phyloP scores from a whole-genome alignment of 2,113 vertebrate genomes.

The Potamarius usumacintae region DNA sequence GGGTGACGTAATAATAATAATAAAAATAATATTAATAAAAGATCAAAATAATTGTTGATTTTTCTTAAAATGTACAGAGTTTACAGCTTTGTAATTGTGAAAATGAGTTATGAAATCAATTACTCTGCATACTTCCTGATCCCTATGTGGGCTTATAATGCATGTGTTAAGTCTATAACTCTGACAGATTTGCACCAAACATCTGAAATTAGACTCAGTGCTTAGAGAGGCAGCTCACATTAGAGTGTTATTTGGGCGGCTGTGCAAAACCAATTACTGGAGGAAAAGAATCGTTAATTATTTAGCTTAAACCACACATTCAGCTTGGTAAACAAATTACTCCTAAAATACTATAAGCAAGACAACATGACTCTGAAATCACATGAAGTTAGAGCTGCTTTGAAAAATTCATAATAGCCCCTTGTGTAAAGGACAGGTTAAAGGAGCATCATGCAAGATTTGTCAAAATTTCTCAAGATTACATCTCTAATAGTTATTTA shows the following conservation, averaged over 20 bases:
- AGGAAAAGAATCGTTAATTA: conserved; percentile 65
- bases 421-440: neutral
- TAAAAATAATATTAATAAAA: no score
- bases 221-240: conserved; percentile 57
- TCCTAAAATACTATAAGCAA: conserved; percentile 49
- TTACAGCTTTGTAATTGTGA: conserved; percentile 31
- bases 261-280: conserved; percentile 65
- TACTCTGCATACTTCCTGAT: conserved; percentile 34
- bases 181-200: conserved; percentile 60
- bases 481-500: neutral
- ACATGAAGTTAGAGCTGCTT: conserved; percentile 44
- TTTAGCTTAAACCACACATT: conserved; percentile 65
- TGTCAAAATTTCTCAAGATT: neutral
- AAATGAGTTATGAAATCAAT: conserved; percentile 51
- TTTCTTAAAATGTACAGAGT: conserved; percentile 45
- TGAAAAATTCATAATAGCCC: conserved; percentile 17
- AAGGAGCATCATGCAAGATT: neutral
- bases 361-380: conserved; percentile 41
- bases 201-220: conserved; percentile 57
- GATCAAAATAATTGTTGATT: conserved; percentile 36
- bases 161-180: conserved; percentile 53
- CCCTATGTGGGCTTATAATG: conserved; percentile 47
- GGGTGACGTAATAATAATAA: no score
- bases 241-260: conserved; percentile 62
- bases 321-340: conserved; percentile 64